Base-by-base conservation (phyloP, 2,113 vertebrate genomes). In the Neogobius melanostomus region DNA sequence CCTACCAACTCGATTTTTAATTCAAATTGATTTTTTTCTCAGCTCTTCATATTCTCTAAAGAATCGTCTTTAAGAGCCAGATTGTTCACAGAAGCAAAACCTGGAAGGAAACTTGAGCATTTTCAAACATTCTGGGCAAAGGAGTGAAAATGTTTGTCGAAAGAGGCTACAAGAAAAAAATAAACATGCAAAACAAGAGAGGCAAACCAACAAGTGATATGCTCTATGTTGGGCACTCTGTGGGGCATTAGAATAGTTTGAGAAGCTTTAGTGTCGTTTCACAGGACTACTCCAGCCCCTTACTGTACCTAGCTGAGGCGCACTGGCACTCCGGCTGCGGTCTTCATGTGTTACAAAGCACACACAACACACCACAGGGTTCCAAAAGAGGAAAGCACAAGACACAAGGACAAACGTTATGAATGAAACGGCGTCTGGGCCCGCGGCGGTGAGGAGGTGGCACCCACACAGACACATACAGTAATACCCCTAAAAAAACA, bases 251-350 rank as follows among this genome's bases (percentile, higher is more conserved):
- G 59, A 44, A 68, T 52, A 57, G 54, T 51, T 68, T 65, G 72
- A 66, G 79, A 56, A 77, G 80, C 69, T 82, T 71, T 72, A 56
- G 17, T 72, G 75, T 71, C 68, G 65, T 42, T 60, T 70, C 21
- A 71, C 73, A 75, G 76, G 82, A 80, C 82, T 59, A 75, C 79
- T 49, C 66, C 69, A 76, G 85, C 84, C 80, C 82, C 79, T 85
- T 96, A 97, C 95, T 86, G 85, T 97, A 97, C 96, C 96, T 97
- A 98, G 90, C 74, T 94, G 93, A 81, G 96, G 96, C 69, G 95
- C 96, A 87, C 96, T 98, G 59, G 94, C 97, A 94, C 96, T 97
- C 93, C 95, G 93, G 90, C 92, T 94, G 94, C 95, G 95, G 88
- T 97, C 96, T 98, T 97, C 95, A 93, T 92, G 92, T 77, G 92